Base-by-base conservation (phyloP, 2,888 invertebrate genomes). In the Yponomeuta plumbellus region DNA sequence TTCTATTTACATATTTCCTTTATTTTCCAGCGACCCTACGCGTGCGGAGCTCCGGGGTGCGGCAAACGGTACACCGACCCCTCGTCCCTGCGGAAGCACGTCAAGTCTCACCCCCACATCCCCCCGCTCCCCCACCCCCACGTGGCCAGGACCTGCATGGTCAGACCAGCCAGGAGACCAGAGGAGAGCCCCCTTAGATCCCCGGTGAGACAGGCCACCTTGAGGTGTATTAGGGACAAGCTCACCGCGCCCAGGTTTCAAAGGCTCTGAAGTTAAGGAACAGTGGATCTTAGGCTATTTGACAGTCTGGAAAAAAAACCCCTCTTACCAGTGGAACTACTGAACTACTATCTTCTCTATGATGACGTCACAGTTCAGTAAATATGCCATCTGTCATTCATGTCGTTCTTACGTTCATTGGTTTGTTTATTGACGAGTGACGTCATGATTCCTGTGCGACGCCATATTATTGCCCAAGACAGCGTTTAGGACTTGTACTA, bases 21-120 rank as follows among this genome's bases (percentile, higher is more conserved):
- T 11, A 13, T 22, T 67, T 78, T 74, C 0, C 91, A 98, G 96
- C 97, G 97, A 88, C 98, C 98, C 0, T 98, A 98, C 84, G 97
- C 96, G 0, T 98, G 98, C 74, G 97, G 97, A 75, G 94, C 97
- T 21, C 87, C 92, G 0, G 97, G 97, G 1, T 98, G 98, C 79
- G 94, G 94, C 8, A 98, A 98, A 83, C 94, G 97, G 56, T 98
- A 98, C 89, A 98, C 98, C 0, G 98, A 98, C 81, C 98, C 98
- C 0, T 97, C 97, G 66, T 97, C 97, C 65, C 92, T 98, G 0
- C 92, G 98, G 52, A 98, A 98, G 79, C 98, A 98, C 86, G 96
- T 97, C 23, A 97, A 98, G 80, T 97, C 96, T 72, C 97, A 97
- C 75, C 91, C 91, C 1, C 91, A 91, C 75, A 77, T 87, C 66